Evolutionary conservation across 2,797 vertebrate species (phyloP).

Genomic region (Ambastaia sidthimunki): DNA sequence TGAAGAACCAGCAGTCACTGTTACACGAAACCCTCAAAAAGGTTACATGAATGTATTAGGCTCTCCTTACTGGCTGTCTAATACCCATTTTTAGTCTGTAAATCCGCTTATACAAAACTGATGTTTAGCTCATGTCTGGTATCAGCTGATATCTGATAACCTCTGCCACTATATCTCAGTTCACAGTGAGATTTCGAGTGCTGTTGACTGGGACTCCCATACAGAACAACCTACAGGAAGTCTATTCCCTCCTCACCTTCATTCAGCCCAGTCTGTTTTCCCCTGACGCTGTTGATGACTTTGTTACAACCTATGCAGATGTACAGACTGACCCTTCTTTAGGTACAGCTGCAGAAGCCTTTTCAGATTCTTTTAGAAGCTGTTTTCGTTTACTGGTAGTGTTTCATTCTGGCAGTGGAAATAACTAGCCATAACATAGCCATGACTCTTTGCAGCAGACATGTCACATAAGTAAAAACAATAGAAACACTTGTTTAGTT

Average conservation of each 20-base stretch:
- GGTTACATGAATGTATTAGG: constrained; percentile 68
- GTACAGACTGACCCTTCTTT: constrained; percentile 76
- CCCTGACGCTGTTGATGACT: constrained; percentile 74
- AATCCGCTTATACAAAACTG: not conserved
- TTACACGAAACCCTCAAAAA: constrained; percentile 84
- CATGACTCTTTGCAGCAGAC: not conserved
- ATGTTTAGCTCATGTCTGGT: not conserved
- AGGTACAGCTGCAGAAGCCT: constrained; percentile 70
- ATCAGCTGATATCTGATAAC: not conserved
- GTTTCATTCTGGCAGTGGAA: not conserved
- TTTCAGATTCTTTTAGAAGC: not conserved
- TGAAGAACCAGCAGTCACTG: constrained; percentile 89
- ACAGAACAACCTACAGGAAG: constrained; percentile 91
- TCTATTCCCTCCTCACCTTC: constrained; percentile 89
- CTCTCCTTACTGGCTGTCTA: not conserved
- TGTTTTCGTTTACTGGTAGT: not conserved
- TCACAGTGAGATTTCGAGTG: constrained; percentile 83
- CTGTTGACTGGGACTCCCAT: constrained; percentile 92
- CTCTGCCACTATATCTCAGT: constrained; percentile 70
- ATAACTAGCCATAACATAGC: not conserved
- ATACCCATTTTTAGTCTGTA: not conserved
- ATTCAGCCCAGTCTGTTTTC: constrained; percentile 86
- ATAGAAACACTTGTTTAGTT: not conserved
- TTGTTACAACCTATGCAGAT: constrained; percentile 77
- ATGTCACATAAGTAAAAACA: not conserved